These are phyloP conservation scores for Spongilla lacustris DNA, from an alignment of 37 sponge, comb jelly and placozoan species.

Conservation along the genomic window DNA sequence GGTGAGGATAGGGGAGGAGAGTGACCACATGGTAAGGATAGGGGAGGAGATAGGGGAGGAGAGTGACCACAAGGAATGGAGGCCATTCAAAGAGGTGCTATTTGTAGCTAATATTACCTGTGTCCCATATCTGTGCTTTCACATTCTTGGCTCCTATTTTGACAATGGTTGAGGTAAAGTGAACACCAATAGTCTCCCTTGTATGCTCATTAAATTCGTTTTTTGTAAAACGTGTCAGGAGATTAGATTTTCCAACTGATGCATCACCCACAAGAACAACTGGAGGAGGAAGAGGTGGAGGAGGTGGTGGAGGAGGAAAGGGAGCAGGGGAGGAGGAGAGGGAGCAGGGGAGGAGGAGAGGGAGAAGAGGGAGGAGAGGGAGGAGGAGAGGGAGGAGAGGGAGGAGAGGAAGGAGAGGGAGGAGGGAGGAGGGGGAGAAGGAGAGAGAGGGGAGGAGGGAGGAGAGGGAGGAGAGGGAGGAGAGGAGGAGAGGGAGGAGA, in stretches of 20 bases:
- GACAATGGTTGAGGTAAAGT: not conserved
- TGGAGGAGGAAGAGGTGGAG: not conserved
- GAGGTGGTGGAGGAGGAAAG: not conserved
- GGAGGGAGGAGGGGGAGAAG: not conserved
- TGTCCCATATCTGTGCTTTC: not conserved
- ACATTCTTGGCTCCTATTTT: not conserved
- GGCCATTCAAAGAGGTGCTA: not conserved
- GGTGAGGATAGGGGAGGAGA: too few species aligned
- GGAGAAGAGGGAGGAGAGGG: not conserved
- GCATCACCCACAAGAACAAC: not conserved
- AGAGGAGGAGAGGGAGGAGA: not conserved
- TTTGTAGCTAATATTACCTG: not conserved
- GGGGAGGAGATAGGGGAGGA: not conserved
- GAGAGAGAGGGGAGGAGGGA: not conserved
- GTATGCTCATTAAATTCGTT: not conserved
- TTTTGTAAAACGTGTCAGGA: not conserved
- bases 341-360: not conserved
- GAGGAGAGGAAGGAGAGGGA: not conserved
- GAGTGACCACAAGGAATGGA: not conserved
- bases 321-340: not conserved
- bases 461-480: not conserved
- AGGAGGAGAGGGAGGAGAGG: not conserved
- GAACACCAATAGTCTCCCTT: not conserved
- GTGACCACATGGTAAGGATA: too few species aligned
- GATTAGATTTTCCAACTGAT: not conserved